A percentile compares a stretch with the other conserved stretches of the same genome.
Evolutionary conservation across 2,113 vertebrate species (phyloP).

Genomic region (Semicossyphus pulcher): DNA sequence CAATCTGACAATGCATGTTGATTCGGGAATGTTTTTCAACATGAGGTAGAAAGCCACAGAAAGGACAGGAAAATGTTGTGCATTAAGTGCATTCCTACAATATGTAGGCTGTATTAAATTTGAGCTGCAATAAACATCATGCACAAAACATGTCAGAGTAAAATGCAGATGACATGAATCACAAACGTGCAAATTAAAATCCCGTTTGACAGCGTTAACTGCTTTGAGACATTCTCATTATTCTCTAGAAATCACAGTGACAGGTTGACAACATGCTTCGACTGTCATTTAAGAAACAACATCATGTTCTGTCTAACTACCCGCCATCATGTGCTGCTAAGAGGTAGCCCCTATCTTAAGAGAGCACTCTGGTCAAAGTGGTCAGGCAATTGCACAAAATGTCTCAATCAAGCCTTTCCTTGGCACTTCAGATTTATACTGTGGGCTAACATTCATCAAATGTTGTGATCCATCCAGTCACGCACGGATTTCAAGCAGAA

Average conservation of each 20-base stretch:
- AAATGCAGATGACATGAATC: constrained; percentile 11
- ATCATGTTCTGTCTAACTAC: constrained; percentile 9
- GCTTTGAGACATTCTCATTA: too few relatives aligned
- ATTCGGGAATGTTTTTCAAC: not conserved
- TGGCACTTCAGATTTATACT: not conserved
- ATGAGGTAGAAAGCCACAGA: not conserved
- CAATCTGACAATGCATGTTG: not conserved
- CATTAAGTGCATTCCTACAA: too few relatives aligned
- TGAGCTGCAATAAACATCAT: not conserved
- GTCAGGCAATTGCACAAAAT: constrained; percentile 29
- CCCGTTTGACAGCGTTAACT: too few relatives aligned
- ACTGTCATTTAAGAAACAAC: constrained; percentile 11
- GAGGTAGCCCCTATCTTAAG: too few relatives aligned
- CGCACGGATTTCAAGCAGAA: constrained; percentile 6
- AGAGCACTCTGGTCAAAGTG: not conserved
- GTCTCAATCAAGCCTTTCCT: constrained; percentile 5
- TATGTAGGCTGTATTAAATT: not conserved
- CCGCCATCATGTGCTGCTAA: constrained; percentile 23
- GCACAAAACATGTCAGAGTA: not conserved
- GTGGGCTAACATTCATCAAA: constrained; percentile 19
- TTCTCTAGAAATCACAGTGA: too few relatives aligned
- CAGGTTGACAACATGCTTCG: constrained; percentile 13
- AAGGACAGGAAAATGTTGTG: too few relatives aligned
- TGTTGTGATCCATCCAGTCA: constrained; percentile 13
- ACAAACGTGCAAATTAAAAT: too few relatives aligned